A percentile compares a stretch with the other conserved stretches of the same genome.
phyloP scores from a whole-genome alignment of 2,797 vertebrate species.

The Sebastes alutus region DNA sequence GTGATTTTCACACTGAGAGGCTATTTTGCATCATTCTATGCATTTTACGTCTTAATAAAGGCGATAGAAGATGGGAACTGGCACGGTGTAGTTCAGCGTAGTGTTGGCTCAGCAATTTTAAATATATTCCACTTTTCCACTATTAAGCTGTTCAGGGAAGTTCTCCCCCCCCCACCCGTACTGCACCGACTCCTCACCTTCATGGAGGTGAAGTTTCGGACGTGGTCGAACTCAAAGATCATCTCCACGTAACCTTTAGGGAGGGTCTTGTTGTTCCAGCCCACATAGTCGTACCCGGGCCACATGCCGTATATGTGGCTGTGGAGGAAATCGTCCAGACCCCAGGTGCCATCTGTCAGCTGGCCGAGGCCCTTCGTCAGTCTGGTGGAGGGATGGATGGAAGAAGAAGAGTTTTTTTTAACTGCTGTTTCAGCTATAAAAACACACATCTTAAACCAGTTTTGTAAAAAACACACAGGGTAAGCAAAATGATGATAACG shows the following conservation, averaged over 20 bases:
- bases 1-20: not conserved
- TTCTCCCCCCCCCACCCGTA: not conserved
- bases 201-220: slow-evolving; percentile 96
- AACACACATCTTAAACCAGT: not conserved
- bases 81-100: not conserved
- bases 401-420: not conserved
- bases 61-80: not conserved
- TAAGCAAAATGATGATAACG: not conserved
- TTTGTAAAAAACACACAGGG: not conserved
- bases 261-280: slow-evolving; percentile 93
- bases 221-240: slow-evolving; percentile 93
- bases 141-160: not conserved
- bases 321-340: slow-evolving; percentile 94
- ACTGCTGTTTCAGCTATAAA: not conserved
- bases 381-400: slow-evolving; percentile 63
- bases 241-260: slow-evolving; percentile 90
- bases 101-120: slow-evolving; percentile 18
- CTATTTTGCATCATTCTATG: slow-evolving; percentile 7
- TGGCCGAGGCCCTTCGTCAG: slow-evolving; percentile 95
- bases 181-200: slow-evolving; percentile 83
- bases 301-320: slow-evolving; percentile 92
- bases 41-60: slow-evolving; percentile 18
- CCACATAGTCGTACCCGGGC: slow-evolving; percentile 96
- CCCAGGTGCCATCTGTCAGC: slow-evolving; percentile 93
- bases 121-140: not conserved